Evolutionary conservation across 2,888 invertebrate genomes (phyloP).

Genomic region (Nipponacmea schrenckii): DNA sequence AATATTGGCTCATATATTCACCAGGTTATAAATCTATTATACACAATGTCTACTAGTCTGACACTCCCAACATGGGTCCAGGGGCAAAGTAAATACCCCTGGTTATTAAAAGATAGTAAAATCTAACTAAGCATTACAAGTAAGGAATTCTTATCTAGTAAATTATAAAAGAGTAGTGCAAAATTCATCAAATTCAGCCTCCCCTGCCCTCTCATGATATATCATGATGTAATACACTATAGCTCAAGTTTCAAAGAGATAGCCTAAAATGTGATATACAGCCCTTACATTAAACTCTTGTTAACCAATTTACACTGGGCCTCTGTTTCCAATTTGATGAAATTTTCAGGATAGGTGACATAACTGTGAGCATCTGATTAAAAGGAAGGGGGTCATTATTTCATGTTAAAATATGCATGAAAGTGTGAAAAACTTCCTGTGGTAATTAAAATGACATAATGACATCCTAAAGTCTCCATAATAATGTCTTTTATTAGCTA

Average conservation of each 20-base stretch:
- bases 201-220: neutral
- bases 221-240: neutral
- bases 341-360: constrained; percentile 5
- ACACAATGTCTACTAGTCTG: neutral
- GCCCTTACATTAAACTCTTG: neutral
- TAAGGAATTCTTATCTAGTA: neutral
- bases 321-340: neutral
- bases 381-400: neutral
- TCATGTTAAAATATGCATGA: constrained; percentile 7
- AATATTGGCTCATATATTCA: too few relatives aligned
- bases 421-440: constrained; percentile 5
- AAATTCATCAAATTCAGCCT: neutral
- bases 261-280: neutral
- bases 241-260: neutral
- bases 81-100: neutral
- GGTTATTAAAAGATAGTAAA: constrained; percentile 4
- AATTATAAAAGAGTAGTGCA: neutral
- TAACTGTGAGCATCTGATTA: constrained; percentile 1
- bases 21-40: neutral
- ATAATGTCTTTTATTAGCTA: too few relatives aligned
- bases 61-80: constrained; percentile 2
- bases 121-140: neutral
- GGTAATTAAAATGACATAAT: neutral
- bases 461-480: neutral
- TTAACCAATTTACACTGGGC: constrained; percentile 1